Evolutionary conservation across 2,797 vertebrate genomes (phyloP), one percentile per base, ranked within the genome.

Genomic region (Acipenser transmontanus): DNA sequence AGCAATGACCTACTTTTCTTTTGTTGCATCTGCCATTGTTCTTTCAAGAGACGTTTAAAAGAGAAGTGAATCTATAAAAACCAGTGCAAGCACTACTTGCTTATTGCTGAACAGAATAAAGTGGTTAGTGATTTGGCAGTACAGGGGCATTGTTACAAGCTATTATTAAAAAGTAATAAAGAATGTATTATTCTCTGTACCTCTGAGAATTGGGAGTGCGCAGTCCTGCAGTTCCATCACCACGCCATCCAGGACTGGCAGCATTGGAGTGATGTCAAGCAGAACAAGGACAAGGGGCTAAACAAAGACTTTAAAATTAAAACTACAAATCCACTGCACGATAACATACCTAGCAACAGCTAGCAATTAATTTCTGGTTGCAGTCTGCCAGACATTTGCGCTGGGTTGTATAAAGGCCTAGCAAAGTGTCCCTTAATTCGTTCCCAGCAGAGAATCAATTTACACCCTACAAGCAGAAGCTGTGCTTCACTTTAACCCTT

Each of bases 191-290:
- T 51, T 13, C 49, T 34, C 65, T 64, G 52, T 74, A 98, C 97
- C 94, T 92, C 74, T 95, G 75, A 99, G 83, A 72, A 98, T 89
- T 0, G 95, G 94, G 64, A 97, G 89, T 65, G 95, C 94, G 74
- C 94, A 97, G 82, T 99, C 96, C 80, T 97, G 95, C 71, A 99
- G 86, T 84, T 99, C 96, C 96, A 99, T 98, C 73, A 98, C 88
- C 5, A 97, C 94, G 1, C 95, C 97, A 0, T 93, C 91, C 78
- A 98, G 69, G 1, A 98, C 95, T 0, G 90, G 84, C 91, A 98
- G 82, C 95, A 97, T 98, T 57, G 94, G 93, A 1, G 93, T 79
- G 71, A 99, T 97, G 80, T 99, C 97, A 87, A 98, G 78, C 61
- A 99, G 87, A 60, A 95, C 72, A 72, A 98, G 89, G 72, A 82